Evolutionary conservation across 1,140 invertebrate genomes (phyloP), one percentile per base, ranked within the genome.

Genomic region (Rhyacophila brunnea): DNA sequence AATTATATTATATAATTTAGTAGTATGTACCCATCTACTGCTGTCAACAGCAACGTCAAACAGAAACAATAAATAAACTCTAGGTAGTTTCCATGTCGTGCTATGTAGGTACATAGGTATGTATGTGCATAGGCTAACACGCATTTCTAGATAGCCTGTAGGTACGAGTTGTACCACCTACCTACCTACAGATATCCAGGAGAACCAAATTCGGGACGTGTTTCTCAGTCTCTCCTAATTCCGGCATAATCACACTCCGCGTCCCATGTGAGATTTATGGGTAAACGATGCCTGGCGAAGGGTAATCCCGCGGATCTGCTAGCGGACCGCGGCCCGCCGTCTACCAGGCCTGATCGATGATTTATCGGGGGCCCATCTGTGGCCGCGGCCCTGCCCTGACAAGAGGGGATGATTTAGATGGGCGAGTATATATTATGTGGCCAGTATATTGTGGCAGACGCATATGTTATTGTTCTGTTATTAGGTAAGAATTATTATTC

Each of bases 321-420:
- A 28, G 48, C 57, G 57, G 57, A 44, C 57, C 57, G 57, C 57
- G 57, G 57, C 42, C 57, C 57, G 19, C 23, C 48, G 44, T 49
- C 42, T 53, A 35, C 47, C 62, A 52, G 51, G 57, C 58, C 62
- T 64, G 62, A 52, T 55, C 61, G 46, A 57, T 64, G 62, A 64
- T 64, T 59, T 64, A 64, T 53, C 28, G 43, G 28, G 11, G 62
- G 52, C 62, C 56, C 62, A 64, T 64, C 44, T 64, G 62, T 40
- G 52, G 48, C 54, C 23, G 36, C 19, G 35, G 54, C 47, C 50
- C 54, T 34, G 34, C 35, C 54, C 45, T 48, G 54, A 49, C 56
- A 14, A 14, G n/a, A 20, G 32, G 28, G 14, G 43, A 62, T 62
- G 60, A 62, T 62, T 62, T 62, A 62, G 23, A 28, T 28, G 23